Conservation (phyloP, 2,888 invertebrate species). For the Syrphus vitripennis region DNA sequence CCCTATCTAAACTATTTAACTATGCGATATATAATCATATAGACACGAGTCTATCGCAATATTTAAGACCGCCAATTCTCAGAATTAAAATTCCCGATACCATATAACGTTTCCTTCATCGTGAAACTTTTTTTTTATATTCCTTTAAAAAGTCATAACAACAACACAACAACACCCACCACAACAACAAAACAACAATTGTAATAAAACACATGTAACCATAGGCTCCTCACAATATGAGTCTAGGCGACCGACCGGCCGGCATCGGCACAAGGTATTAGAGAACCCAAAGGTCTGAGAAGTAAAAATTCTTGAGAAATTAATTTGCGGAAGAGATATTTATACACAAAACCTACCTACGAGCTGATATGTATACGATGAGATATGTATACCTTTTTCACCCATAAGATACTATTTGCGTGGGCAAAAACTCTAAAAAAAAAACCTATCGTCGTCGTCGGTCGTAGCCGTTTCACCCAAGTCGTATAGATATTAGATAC, state of each 20-base stretch:
- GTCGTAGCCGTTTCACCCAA: not conserved
- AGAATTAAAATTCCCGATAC: constrained; percentile 18
- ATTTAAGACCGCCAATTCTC: constrained; percentile 14
- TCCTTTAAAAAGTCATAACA: not conserved
- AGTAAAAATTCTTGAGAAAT: constrained; percentile 50
- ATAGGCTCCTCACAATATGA: constrained; percentile 7
- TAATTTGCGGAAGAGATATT: constrained; percentile 49
- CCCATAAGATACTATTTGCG: constrained; percentile 14
- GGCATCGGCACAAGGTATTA: not conserved
- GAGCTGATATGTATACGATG: not conserved
- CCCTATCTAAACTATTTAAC: not conserved
- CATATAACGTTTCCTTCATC: not conserved
- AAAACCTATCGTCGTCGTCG: constrained; percentile 3
- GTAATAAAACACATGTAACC: constrained; percentile 32
- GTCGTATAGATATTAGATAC: constrained; percentile 50
- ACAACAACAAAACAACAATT: not conserved
- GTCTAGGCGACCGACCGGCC: not conserved
- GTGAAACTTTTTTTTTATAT: not conserved
- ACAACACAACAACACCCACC: not conserved
- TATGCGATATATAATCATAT: not conserved
- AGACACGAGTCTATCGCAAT: constrained; percentile 14
- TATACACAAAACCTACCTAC: not conserved
- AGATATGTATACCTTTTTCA: not conserved
- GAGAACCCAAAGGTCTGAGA: not conserved
- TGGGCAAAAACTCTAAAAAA: constrained; percentile 20